Evolutionary conservation across 2,797 vertebrate species (phyloP).

Genomic region (Acanthurus leucopareius): DNA sequence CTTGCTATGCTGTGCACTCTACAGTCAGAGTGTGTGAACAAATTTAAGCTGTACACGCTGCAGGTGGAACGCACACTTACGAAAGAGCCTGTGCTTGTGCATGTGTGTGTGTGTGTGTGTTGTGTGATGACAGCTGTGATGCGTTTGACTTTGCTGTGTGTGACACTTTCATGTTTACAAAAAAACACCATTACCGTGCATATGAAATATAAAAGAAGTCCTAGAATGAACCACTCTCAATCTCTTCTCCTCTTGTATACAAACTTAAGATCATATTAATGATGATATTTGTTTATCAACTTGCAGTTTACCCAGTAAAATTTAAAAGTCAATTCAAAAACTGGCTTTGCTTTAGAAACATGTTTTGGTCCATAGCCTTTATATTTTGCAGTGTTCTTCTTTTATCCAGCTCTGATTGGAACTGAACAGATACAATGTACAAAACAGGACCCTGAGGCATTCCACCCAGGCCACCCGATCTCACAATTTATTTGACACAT

Average conservation of each 20-base stretch:
- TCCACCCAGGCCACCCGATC: neutral
- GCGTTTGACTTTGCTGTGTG: neutral
- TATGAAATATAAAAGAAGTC: neutral
- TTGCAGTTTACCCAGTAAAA: too few relatives aligned
- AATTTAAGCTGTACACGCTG: conserved; percentile 35
- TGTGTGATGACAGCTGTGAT: conserved; percentile 13
- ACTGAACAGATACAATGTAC: neutral
- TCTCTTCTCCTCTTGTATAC: neutral
- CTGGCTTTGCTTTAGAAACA: neutral
- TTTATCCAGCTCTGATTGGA: neutral
- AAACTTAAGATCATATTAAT: neutral
- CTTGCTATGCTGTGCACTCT: conserved; percentile 52
- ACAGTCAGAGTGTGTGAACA: conserved; percentile 32
- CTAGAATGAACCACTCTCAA: neutral
- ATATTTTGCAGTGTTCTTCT: neutral
- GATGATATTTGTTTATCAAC: neutral
- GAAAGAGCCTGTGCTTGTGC: neutral
- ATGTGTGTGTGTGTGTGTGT: neutral
- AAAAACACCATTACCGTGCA: neutral
- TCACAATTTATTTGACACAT: conserved; percentile 14
- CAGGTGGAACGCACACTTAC: conserved; percentile 26
- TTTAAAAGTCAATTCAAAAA: neutral
- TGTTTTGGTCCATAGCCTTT: neutral
- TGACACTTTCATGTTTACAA: neutral
- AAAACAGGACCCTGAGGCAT: conserved; percentile 4